Evolutionary conservation across 2,797 vertebrate species (phyloP), one percentile per base, ranked within the genome.

Genomic region (Dipus sagitta): DNA sequence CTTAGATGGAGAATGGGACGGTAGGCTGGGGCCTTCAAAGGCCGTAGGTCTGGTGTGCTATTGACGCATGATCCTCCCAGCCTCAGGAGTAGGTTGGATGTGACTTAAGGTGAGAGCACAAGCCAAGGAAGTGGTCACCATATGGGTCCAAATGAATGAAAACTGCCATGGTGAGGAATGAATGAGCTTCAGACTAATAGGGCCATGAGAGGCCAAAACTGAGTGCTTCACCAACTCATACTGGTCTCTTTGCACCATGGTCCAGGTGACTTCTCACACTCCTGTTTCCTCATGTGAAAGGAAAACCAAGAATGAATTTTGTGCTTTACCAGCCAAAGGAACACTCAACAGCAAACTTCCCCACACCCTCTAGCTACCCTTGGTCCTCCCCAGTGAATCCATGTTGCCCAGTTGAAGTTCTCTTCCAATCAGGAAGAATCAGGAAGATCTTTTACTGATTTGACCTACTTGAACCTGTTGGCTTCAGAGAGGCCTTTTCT

Each of bases 211-310:
- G 82, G 34, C 34, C 18, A 64, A 65, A 91, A 68, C 54, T 1
- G 0, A 2, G 32, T 47, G 58, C 76, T 77, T 67, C 8, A 0
- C 78, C 52, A 34, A 38, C 2, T 0, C 11, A 1, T 32, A 4
- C 38, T 81, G 67, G 68, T 32, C 47, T 32, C 11, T 52, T 42
- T 32, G 26, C 71, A 14, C 65, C 58, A n/a, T n/a, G 47, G 82
- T 83, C 52, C 28, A 42, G 84, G 38, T 6, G 17, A 60, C 34
- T 32, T 47, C 77, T 54, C 34, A 24, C 17, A 10, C 71, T 76
- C 23, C 47, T 87, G 71, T 47, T 24, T 89, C 74, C 32, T 23
- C 24, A 30, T 78, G 71, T n/a, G 32, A 81, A 74, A 64, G 92
- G n/a, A 85, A 90, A 75, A 18, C 60, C 60, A 28, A 79, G 24